phyloP scores from a whole-genome alignment of 1,140 invertebrate species.

The Pristionchus pacificus region DNA sequence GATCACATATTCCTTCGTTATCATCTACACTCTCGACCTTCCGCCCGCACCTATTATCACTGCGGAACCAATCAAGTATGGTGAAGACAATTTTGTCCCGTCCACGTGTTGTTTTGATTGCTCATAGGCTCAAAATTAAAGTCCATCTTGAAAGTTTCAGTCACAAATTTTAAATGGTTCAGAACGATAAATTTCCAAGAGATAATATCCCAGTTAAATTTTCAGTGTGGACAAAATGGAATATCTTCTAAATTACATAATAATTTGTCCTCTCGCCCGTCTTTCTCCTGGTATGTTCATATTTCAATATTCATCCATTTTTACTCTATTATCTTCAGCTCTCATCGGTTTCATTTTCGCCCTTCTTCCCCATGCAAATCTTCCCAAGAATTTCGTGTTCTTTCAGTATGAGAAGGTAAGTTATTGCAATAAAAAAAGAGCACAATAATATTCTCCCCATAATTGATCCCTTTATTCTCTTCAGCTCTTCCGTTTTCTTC shows the following conservation, averaged over 20 bases:
- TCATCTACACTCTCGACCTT: constrained; percentile 14
- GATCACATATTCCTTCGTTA: constrained; percentile 18
- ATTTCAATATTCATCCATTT: no score
- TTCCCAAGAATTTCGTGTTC: not conserved
- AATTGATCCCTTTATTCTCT: not conserved
- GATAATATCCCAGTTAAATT: not conserved
- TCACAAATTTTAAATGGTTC: not conserved
- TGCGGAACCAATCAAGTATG: constrained; percentile 29
- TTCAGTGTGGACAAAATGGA: constrained; percentile 15
- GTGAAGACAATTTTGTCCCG: not conserved
- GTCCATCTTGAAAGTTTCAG: not conserved
- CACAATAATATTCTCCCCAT: not conserved
- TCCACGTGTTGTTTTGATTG: not conserved
- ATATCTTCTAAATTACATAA: constrained; percentile 13
- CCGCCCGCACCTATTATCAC: constrained; percentile 34
- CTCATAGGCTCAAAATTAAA: not conserved
- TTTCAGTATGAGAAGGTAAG: not conserved
- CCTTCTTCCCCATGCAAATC: constrained; percentile 13
- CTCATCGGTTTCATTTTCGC: constrained; percentile 27
- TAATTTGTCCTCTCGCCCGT: constrained; percentile 10
- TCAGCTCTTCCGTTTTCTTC: not conserved
- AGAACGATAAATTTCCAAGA: not conserved
- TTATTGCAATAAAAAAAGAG: not conserved
- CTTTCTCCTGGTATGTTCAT: no score
- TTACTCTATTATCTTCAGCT: no score